Evolutionary conservation across 2,888 invertebrate species (phyloP).

Genomic region (Augiades crinisus): DNA sequence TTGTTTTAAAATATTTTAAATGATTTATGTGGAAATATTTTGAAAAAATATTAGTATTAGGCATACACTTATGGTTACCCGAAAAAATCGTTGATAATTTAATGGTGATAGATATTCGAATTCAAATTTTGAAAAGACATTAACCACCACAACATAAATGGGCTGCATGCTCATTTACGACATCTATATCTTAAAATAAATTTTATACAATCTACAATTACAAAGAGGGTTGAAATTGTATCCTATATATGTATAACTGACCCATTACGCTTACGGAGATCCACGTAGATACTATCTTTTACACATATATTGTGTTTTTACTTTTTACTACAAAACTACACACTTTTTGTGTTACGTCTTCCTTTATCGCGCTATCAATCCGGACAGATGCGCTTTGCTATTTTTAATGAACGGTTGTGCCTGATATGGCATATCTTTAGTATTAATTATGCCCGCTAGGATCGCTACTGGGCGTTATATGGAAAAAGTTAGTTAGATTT

Average conservation of each 20-base stretch:
- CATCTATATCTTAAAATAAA: no score
- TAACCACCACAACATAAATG: no score
- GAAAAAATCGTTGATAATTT: no score
- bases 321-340: constrained; percentile 13
- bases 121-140: no score
- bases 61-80: no score
- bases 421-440: constrained; percentile 21
- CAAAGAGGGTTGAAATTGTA: no score
- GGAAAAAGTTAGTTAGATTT: constrained; percentile 19
- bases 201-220: no score
- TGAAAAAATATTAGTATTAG: no score
- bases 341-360: constrained; percentile 2
- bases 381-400: constrained; percentile 16
- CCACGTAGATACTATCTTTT: background rate
- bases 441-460: constrained; percentile 18
- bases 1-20: no score
- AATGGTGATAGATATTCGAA: no score
- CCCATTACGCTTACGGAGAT: constrained; percentile 2
- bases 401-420: constrained; percentile 13
- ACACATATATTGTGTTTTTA: constrained; percentile 2
- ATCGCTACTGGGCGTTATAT: background rate
- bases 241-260: background rate
- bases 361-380: constrained; percentile 14
- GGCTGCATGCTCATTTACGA: no score
- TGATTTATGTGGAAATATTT: no score